Evolutionary conservation across 1,140 invertebrate species (phyloP).

Genomic region (Nilaparvata lugens): DNA sequence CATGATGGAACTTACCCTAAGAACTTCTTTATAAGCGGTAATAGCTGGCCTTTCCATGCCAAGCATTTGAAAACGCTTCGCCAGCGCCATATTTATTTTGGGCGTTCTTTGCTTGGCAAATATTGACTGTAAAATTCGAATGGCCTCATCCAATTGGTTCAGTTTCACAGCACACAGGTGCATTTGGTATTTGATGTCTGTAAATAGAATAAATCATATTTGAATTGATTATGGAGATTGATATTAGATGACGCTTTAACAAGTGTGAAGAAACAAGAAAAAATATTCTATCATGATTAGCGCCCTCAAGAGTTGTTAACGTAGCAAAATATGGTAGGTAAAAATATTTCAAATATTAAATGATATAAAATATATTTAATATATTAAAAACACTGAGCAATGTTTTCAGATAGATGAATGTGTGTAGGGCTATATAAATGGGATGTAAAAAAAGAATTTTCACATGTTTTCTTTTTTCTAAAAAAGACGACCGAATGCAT

Average conservation of each 20-base stretch:
- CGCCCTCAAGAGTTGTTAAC: not conserved
- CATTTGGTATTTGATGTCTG: conserved; percentile 69
- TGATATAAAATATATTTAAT: not conserved
- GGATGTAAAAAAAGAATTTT: too few relatives aligned
- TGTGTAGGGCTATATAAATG: too few relatives aligned
- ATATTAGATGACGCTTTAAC: too few relatives aligned
- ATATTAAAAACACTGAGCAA: not conserved
- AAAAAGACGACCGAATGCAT: too few relatives aligned
- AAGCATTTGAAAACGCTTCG: conserved; percentile 56
- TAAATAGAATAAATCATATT: conserved; percentile 23
- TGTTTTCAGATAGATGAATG: too few relatives aligned
- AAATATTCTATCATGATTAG: not conserved
- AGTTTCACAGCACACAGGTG: conserved; percentile 55
- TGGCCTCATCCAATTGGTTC: conserved; percentile 52
- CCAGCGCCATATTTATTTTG: conserved; percentile 62
- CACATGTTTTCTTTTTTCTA: too few relatives aligned
- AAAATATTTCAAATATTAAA: not conserved
- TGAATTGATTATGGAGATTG: not conserved
- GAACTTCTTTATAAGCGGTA: conserved; percentile 63
- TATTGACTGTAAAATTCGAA: conserved; percentile 55
- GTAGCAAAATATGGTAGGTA: not conserved
- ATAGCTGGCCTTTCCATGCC: conserved; percentile 64
- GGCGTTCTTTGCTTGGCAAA: conserved; percentile 56
- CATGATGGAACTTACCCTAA: conserved; percentile 37
- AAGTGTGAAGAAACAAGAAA: too few relatives aligned